Percentiles rank a stretch among this genome's conserved stretches.
Evolutionary conservation across 2,888 invertebrate genomes (phyloP).

Genomic region (Caenorhabditis drosophilae): DNA sequence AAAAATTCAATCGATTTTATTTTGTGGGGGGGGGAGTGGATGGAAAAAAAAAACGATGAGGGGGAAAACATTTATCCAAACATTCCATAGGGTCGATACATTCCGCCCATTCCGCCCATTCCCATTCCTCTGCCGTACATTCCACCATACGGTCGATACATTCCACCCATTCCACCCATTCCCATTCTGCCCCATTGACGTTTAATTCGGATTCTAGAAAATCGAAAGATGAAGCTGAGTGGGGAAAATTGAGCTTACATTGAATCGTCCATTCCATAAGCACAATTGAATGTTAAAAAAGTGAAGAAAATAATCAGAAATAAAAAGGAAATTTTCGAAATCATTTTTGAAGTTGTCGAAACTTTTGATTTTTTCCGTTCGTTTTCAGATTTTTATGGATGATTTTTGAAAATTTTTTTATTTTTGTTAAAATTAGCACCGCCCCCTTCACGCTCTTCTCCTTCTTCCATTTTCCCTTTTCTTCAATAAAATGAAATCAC

Average conservation of each 20-base stretch:
- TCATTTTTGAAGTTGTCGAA: too few species aligned
- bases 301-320: slow-evolving; percentile 13
- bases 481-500: too few species aligned
- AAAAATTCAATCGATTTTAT: neutral
- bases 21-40: neutral
- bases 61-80: neutral
- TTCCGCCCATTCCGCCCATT: neutral
- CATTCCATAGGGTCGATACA: neutral
- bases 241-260: neutral
- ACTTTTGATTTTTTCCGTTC: too few species aligned
- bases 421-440: too few species aligned
- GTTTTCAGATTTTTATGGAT: too few species aligned
- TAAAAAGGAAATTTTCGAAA: slow-evolving; percentile 7
- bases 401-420: too few species aligned
- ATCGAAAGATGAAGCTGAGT: too few species aligned
- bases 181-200: slow-evolving; percentile 19
- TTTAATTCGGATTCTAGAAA: slow-evolving; percentile 19
- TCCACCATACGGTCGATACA: too few species aligned
- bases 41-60: neutral
- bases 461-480: too few species aligned
- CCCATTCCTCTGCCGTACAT: neutral
- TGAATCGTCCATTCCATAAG: neutral
- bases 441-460: too few species aligned
- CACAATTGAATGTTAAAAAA: slow-evolving; percentile 6
- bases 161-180: slow-evolving; percentile 10